These are phyloP conservation scores for Zaprionus nigranus DNA, from an alignment of 1,140 invertebrate genomes.

Conservation along the genomic window DNA sequence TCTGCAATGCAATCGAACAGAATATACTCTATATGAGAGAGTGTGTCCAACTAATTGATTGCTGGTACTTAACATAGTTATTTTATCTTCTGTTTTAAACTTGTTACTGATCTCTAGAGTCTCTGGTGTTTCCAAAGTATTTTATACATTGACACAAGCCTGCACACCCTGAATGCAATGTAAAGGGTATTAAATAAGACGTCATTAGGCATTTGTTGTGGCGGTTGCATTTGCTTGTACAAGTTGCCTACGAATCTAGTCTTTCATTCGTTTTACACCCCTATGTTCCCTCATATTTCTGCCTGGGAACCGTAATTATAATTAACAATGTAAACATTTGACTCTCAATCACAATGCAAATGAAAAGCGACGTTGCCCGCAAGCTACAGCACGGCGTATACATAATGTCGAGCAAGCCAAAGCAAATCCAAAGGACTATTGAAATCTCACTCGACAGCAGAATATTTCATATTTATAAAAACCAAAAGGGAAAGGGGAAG, in stretches of 20 bases:
- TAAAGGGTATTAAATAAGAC: neutral
- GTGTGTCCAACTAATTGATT: neutral
- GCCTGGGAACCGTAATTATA: constrained; percentile 47
- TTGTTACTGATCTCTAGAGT: neutral
- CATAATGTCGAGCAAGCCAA: constrained; percentile 15
- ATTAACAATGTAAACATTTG: constrained; percentile 68
- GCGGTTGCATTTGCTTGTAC: neutral
- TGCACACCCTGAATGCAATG: neutral
- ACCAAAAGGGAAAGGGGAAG: neutral
- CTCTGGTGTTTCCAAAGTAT: neutral
- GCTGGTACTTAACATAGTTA: too few relatives aligned
- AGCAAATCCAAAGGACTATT: constrained; percentile 39
- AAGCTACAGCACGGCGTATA: constrained; percentile 39
- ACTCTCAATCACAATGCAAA: constrained; percentile 37
- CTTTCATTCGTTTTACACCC: constrained; percentile 27
- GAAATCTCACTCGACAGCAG: constrained; percentile 41
- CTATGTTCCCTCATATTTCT: constrained; percentile 21
- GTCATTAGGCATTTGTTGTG: neutral
- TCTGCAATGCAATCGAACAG: neutral
- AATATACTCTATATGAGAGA: neutral
- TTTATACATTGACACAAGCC: neutral
- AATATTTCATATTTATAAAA: constrained; percentile 43
- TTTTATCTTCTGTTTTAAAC: neutral
- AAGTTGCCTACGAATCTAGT: constrained; percentile 6
- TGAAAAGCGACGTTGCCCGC: constrained; percentile 25